Evolutionary conservation across 2,113 vertebrate species (phyloP), one percentile per base, ranked within the genome.

Genomic region (Paramisgurnus dabryanus): DNA sequence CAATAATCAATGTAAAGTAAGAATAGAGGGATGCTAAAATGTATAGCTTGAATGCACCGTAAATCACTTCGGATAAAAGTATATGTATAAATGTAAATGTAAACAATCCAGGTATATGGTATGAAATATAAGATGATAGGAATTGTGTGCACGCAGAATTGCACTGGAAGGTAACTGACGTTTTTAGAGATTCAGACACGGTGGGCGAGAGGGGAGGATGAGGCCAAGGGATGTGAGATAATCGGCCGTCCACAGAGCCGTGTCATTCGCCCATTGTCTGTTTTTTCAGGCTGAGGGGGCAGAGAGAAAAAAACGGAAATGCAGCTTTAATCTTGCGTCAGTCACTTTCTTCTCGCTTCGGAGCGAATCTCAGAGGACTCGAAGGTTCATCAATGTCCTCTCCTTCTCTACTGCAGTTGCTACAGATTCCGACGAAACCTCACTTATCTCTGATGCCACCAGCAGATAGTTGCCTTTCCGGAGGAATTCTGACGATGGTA

Each of bases 401-500:
- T 18, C 63, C 77, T 80, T 82, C 76, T 60, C 75, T 64, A 67
- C 85, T 50, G 84, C 87, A 89, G 91, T 92, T 12, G 39, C 9
- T 65, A 65, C 45, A 15, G 17, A 39, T 53, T 60, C 22, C 49
- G 45, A 12, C 17, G 18, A 55, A 67, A 7, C 7, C 39, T 58
- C 91, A 84, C 88, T 82, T 88, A 83, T 89, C 87, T 90, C 89
- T 91, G 91, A 91, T 88, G 88, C 90, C 86, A 90, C 91, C 90
- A 88, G 89, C 93, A 93, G 92, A 91, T 84, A 91, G 91, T 87
- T 92, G 94, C 93, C 89, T 91, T 94, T 95, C 92, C 95, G 93
- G 91, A 91, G 92, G 93, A 95, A 96, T 97, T 96, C 94, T 95
- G 93, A 94, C 93, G 90, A 91, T 93, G 90, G 93, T 94, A 94